Conservation (phyloP, 2,113 vertebrate genomes). For the Dromiciops gliroides region DNA sequence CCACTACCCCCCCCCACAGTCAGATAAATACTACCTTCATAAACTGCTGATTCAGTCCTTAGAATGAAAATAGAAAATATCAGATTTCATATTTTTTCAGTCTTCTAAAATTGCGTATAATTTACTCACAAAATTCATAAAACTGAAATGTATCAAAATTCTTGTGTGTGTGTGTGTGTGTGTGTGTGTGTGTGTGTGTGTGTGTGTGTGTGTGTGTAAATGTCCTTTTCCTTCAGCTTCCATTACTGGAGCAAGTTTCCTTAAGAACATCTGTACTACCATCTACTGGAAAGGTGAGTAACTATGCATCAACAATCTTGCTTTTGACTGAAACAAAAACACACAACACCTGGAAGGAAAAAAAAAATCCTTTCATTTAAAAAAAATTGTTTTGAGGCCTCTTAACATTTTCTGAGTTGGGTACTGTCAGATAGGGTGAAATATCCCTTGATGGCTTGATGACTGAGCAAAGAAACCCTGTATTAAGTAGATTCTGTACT, state of each 20-base stretch:
- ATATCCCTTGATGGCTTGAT: background rate
- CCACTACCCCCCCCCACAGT: background rate
- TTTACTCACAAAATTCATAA: constrained; percentile 65
- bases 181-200: background rate
- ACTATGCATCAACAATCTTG: constrained; percentile 73
- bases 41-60: background rate
- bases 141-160: background rate
- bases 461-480: background rate
- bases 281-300: constrained; percentile 87
- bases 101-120: constrained; percentile 24
- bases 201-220: constrained; percentile 58
- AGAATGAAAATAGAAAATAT: constrained; percentile 30
- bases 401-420: background rate
- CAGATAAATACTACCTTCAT: background rate
- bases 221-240: constrained; percentile 67
- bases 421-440: background rate
- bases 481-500: background rate
- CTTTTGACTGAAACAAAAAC: background rate
- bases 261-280: constrained; percentile 86
- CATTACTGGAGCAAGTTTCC: constrained; percentile 59
- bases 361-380: background rate
- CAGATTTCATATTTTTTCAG: background rate
- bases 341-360: background rate
- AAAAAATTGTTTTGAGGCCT: background rate
- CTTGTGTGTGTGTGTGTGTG: too few species aligned